Evolutionary conservation across 2,888 invertebrate genomes (phyloP), one percentile per base, ranked within the genome.

Genomic region (Drosophila melanosoma): DNA sequence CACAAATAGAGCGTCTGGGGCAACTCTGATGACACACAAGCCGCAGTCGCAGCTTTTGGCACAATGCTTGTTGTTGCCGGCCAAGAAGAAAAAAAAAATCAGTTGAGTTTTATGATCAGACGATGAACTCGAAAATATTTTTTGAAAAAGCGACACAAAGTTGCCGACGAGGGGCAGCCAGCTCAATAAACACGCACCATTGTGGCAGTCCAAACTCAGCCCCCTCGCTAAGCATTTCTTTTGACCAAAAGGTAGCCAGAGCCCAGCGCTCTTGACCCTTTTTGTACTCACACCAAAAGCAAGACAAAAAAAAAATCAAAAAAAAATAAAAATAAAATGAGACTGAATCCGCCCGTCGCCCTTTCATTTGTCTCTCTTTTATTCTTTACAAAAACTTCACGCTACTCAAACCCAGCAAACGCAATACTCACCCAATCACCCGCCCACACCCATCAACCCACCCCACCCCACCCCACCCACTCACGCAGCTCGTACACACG

Each of bases 211-310:
- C 36, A 26, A 56, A 10, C 57, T 54, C 60, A 17, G 7, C 26
- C 63, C 51, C 15, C 40, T 20, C 23, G 60, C 69, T 80, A 72
- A 79, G 60, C 76, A 72, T 69, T 76, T 72, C 76, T 79, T 80
- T 69, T 66, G 57, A 2, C 57, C 56, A 53, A 77, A 81, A 87
- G 87, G 74, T 82, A 78, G 72, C 49, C 77, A 57, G 51, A 58
- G 66, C 51, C 57, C 15, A 75, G 65, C 85, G 87, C 89, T 87
- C 89, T 87, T 87, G 89, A 87, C 87, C 87, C 87, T 87, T 89
- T 89, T 85, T 79, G 49, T 61, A 71, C 89, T 56, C 89, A 78
- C 62, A 51, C 79, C 77, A 75, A 58, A 38, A 69, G 51, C 63
- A 65, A 12, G 36, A 32, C 32, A 32, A 20, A 54, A 29, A 36